Conservation (phyloP, 2,113 vertebrate species). For the Melanotaenia duboulayi region DNA sequence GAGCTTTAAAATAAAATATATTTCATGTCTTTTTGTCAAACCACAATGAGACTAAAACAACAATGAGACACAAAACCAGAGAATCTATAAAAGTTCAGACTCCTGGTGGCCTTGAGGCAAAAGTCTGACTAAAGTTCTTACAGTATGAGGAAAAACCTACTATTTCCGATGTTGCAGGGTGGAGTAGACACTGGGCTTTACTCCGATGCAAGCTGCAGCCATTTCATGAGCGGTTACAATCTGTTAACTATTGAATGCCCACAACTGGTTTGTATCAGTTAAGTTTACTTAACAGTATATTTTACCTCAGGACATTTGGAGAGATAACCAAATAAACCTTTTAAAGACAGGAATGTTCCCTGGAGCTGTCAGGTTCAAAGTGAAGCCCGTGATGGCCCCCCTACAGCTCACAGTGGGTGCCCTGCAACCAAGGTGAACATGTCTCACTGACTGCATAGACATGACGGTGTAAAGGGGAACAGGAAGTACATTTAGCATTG, state of each 20-base stretch:
- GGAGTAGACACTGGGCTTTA: slow-evolving; percentile 47
- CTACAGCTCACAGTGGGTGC: slow-evolving; percentile 45
- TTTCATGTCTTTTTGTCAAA: slow-evolving; percentile 1
- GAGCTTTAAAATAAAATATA: not conserved
- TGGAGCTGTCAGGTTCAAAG: slow-evolving; percentile 77
- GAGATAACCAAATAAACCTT: slow-evolving; percentile 84
- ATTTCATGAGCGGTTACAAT: slow-evolving; percentile 65
- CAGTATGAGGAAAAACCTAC: slow-evolving; percentile 56
- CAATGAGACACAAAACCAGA: slow-evolving; percentile 25
- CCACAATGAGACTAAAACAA: slow-evolving; percentile 6
- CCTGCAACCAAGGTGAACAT: slow-evolving; percentile 57
- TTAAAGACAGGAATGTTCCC: slow-evolving; percentile 79
- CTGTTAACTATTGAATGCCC: slow-evolving; percentile 79
- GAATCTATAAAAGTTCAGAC: slow-evolving; percentile 25
- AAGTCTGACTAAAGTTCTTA: slow-evolving; percentile 24
- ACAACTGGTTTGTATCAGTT: slow-evolving; percentile 82
- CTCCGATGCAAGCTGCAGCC: slow-evolving; percentile 51
- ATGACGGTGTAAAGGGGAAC: slow-evolving; percentile 41
- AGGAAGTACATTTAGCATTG: slow-evolving; percentile 59
- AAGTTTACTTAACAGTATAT: slow-evolving; percentile 81
- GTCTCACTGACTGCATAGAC: slow-evolving; percentile 61
- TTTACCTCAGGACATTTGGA: slow-evolving; percentile 76
- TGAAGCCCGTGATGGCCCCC: slow-evolving; percentile 54
- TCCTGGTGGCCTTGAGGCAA: slow-evolving; percentile 16
- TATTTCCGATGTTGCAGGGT: slow-evolving; percentile 38